A percentile compares a stretch with the other conserved stretches of the same genome.
These are phyloP conservation scores for Agrypnus murinus DNA, from an alignment of 2,888 invertebrate species.

Conservation along the genomic window DNA sequence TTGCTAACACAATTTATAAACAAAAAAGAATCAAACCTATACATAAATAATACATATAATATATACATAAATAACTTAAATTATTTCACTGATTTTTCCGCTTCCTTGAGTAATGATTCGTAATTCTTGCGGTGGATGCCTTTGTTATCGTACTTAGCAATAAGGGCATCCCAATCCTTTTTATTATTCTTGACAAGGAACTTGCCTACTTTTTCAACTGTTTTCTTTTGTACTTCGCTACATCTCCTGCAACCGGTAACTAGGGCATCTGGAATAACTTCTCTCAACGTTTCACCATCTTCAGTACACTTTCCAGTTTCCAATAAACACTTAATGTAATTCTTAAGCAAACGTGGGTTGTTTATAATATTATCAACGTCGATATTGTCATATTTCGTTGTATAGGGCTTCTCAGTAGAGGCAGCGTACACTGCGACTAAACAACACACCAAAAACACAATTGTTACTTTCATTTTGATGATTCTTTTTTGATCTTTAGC, in stretches of 20 bases:
- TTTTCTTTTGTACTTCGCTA: slow-evolving; percentile 75
- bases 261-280: slow-evolving; percentile 79
- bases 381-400: slow-evolving; percentile 79
- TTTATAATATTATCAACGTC: slow-evolving; percentile 78
- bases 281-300: slow-evolving; percentile 73
- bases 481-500: not conserved
- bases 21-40: too few relatives aligned
- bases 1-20: too few relatives aligned
- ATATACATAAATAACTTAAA: too few relatives aligned
- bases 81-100: too few relatives aligned
- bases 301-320: slow-evolving; percentile 78
- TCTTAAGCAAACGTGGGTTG: slow-evolving; percentile 77
- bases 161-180: slow-evolving; percentile 77
- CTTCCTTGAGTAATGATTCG: too few relatives aligned
- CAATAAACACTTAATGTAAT: slow-evolving; percentile 78
- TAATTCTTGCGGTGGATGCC: slow-evolving; percentile 74
- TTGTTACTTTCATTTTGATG: slow-evolving; percentile 7
- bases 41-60: too few relatives aligned
- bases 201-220: slow-evolving; percentile 78
- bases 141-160: slow-evolving; percentile 78
- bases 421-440: slow-evolving; percentile 21
- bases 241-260: slow-evolving; percentile 78
- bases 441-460: not conserved
- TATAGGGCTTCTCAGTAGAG: slow-evolving; percentile 72
- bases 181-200: slow-evolving; percentile 76